phyloP scores from a whole-genome alignment of 2,113 vertebrate species.

The Pica pica region DNA sequence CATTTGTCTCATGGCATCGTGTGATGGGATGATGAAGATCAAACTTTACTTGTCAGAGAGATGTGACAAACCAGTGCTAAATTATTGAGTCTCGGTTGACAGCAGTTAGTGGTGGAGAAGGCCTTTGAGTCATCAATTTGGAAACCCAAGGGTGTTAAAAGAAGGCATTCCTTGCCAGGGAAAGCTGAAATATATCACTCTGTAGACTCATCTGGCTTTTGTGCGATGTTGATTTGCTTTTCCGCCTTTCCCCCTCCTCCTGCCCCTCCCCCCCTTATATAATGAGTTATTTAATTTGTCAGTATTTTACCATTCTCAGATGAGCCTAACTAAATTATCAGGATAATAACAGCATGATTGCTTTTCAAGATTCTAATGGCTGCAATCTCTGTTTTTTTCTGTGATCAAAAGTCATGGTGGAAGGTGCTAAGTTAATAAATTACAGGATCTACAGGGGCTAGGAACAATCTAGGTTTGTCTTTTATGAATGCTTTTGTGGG shows the following conservation, averaged over 20 bases:
- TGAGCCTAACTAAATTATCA: neutral
- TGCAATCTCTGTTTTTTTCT: neutral
- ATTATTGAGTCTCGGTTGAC: neutral
- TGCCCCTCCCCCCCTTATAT: rapidly evolving
- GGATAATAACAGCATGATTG: neutral
- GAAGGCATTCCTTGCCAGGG: neutral
- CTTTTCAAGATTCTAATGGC: neutral
- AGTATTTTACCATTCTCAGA: neutral
- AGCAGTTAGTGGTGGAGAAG: neutral
- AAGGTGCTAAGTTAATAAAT: neutral
- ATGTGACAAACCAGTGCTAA: neutral
- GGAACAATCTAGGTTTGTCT: neutral
- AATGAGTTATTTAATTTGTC: neutral
- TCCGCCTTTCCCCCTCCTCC: neutral
- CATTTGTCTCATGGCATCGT: neutral
- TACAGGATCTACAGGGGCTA: neutral
- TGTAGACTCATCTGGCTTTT: neutral
- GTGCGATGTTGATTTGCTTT: neutral
- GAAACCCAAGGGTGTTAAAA: neutral
- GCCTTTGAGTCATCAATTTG: neutral
- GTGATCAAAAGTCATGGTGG: neutral
- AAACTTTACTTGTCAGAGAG: neutral
- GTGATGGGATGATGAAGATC: neutral
- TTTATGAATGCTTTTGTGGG: neutral
- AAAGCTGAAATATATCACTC: neutral